These are phyloP conservation scores for Coracias cyanogaster DNA, from an alignment of 2,797 vertebrate species.

Conservation along the genomic window DNA sequence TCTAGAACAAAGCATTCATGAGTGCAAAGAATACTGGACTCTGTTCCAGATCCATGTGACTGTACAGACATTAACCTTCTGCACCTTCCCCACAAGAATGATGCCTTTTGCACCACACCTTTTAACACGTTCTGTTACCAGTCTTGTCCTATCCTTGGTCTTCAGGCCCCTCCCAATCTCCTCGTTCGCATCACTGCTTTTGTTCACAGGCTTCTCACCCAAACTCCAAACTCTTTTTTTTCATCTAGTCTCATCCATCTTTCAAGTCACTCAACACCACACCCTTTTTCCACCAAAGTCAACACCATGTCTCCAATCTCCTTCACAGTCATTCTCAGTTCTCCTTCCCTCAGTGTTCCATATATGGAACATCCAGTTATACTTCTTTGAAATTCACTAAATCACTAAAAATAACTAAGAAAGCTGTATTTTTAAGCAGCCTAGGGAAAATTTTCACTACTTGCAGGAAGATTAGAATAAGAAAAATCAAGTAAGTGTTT, in stretches of 20 bases:
- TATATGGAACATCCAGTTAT: slow-evolving; percentile 4
- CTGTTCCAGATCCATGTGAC: background rate
- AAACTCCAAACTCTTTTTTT: background rate
- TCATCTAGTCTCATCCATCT: background rate
- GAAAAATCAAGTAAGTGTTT: background rate
- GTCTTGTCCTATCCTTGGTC: background rate
- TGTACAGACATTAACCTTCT: background rate
- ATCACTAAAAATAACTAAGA: background rate
- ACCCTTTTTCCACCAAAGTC: background rate
- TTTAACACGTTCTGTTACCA: background rate
- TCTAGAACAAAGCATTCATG: background rate
- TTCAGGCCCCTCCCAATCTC: background rate
- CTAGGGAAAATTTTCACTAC: background rate
- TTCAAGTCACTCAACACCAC: background rate
- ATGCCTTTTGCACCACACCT: background rate
- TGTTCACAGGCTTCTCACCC: background rate
- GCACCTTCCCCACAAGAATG: background rate
- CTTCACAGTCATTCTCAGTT: background rate
- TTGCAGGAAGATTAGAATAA: background rate
- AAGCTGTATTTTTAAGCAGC: slow-evolving; percentile 13
- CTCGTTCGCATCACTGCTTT: background rate
- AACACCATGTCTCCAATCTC: background rate
- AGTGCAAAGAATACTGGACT: background rate
- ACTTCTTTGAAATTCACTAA: slow-evolving; percentile 6
- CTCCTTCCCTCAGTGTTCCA: background rate